A percentile compares a stretch with the other conserved stretches of the same genome.
These are phyloP conservation scores for Perdix hodgsoniae DNA, from an alignment of 2,797 vertebrate species.

Conservation along the genomic window DNA sequence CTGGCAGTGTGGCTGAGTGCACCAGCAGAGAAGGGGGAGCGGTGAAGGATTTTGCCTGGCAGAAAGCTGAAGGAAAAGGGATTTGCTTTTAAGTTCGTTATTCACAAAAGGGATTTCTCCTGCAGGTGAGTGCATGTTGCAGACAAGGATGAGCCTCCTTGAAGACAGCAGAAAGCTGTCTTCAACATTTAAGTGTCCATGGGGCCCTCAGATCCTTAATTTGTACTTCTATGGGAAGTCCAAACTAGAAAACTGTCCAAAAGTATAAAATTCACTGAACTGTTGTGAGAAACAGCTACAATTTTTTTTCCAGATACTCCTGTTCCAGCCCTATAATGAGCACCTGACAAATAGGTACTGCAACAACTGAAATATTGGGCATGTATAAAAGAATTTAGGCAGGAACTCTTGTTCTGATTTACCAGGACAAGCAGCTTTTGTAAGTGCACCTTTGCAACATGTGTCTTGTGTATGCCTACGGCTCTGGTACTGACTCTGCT, in stretches of 20 bases:
- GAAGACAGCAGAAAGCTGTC: neutral
- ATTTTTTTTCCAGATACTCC: neutral
- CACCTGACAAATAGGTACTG: neutral
- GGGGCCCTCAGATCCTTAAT: neutral
- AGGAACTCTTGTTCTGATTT: conserved; percentile 15
- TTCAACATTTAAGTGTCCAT: neutral
- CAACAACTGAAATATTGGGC: neutral
- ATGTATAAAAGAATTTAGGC: neutral
- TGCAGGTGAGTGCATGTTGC: fast-evolving
- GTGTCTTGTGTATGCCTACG: neutral
- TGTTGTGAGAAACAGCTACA: neutral
- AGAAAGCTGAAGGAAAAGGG: neutral
- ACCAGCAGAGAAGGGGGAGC: neutral
- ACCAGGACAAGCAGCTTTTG: neutral
- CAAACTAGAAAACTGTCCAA: neutral
- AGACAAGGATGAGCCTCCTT: neutral
- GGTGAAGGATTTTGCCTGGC: neutral
- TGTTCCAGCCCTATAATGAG: neutral
- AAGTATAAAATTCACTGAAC: neutral
- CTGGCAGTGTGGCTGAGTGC: neutral
- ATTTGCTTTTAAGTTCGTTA: neutral
- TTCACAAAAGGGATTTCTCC: neutral
- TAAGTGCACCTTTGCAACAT: neutral
- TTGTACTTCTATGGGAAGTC: neutral
- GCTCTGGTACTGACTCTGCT: neutral